Percentiles rank a stretch among this genome's conserved stretches.
phyloP scores from a whole-genome alignment of 2,113 vertebrate genomes.

The Tricholaema leucomelas region DNA sequence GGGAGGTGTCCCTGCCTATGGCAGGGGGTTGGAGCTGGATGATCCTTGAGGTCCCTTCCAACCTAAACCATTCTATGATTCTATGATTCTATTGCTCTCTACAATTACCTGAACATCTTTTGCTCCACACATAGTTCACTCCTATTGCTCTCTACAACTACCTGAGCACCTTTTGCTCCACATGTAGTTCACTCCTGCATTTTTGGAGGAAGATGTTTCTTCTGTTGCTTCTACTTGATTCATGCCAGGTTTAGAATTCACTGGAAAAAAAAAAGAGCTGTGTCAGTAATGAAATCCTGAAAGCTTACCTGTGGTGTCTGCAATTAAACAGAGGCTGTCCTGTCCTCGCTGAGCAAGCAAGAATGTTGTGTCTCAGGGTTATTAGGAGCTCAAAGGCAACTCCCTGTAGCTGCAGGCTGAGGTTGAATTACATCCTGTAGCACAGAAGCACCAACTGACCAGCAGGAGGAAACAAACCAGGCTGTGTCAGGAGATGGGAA shows the following conservation, averaged over 20 bases:
- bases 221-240: constrained; percentile 2
- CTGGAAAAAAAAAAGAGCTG: background rate
- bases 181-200: no score
- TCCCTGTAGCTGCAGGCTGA: background rate
- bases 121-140: no score
- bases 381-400: background rate
- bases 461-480: background rate
- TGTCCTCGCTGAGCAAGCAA: background rate
- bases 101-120: no score
- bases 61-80: no score
- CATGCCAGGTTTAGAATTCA: background rate
- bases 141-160: no score
- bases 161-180: no score
- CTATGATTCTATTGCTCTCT: no score
- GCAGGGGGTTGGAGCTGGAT: no score
- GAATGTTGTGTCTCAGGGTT: background rate
- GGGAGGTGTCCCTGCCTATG: no score
- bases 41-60: no score
- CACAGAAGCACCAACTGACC: background rate
- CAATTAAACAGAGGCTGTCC: background rate
- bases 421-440: background rate
- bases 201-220: background rate
- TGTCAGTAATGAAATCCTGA: background rate
- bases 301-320: background rate
- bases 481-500: background rate